A percentile compares a stretch with the other conserved stretches of the same genome.
phyloP scores from a whole-genome alignment of 2,797 vertebrate genomes.

The Pygocentrus nattereri region DNA sequence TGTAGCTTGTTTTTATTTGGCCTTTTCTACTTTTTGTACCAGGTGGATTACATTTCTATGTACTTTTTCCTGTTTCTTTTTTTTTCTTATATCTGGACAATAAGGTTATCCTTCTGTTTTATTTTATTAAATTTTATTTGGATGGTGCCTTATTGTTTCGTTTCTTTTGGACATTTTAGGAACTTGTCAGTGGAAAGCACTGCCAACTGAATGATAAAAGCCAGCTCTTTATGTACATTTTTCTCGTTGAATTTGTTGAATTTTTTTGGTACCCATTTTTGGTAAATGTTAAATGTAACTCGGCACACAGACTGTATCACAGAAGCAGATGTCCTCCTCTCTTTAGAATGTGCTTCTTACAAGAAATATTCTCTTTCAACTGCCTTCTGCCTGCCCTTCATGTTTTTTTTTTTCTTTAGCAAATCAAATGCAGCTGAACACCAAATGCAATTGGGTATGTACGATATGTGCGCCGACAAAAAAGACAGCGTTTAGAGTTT shows the following conservation, averaged over 20 bases:
- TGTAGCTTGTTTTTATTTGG: slow-evolving; percentile 85
- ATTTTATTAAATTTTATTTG: slow-evolving; percentile 59
- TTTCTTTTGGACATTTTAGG: slow-evolving; percentile 81
- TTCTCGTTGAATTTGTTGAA: slow-evolving; percentile 14
- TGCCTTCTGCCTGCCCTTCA: slow-evolving; percentile 32
- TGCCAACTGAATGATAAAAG: slow-evolving; percentile 74
- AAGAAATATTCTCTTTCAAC: slow-evolving; percentile 49
- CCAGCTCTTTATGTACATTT: slow-evolving; percentile 42
- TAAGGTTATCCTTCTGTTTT: slow-evolving; percentile 61
- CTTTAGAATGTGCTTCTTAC: slow-evolving; percentile 86
- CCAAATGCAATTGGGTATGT: slow-evolving; percentile 75
- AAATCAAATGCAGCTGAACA: slow-evolving; percentile 61
- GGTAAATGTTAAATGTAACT: slow-evolving; percentile 54
- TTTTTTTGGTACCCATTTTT: slow-evolving; percentile 36
- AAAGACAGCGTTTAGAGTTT: slow-evolving; percentile 85
- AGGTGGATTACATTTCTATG: slow-evolving; percentile 89
- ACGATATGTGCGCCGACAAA: slow-evolving; percentile 81
- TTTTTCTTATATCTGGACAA: slow-evolving; percentile 53
- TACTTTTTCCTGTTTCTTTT: slow-evolving; percentile 72
- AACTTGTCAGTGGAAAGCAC: slow-evolving; percentile 75
- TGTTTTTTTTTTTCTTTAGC: slow-evolving; percentile 40
- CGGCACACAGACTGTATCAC: slow-evolving; percentile 52
- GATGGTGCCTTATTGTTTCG: slow-evolving; percentile 76
- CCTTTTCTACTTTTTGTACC: slow-evolving; percentile 79
- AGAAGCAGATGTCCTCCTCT: slow-evolving; percentile 74